A percentile compares a stretch with the other conserved stretches of the same genome.
phyloP scores from a whole-genome alignment of 2,797 vertebrate genomes.

The Microhierax caerulescens region DNA sequence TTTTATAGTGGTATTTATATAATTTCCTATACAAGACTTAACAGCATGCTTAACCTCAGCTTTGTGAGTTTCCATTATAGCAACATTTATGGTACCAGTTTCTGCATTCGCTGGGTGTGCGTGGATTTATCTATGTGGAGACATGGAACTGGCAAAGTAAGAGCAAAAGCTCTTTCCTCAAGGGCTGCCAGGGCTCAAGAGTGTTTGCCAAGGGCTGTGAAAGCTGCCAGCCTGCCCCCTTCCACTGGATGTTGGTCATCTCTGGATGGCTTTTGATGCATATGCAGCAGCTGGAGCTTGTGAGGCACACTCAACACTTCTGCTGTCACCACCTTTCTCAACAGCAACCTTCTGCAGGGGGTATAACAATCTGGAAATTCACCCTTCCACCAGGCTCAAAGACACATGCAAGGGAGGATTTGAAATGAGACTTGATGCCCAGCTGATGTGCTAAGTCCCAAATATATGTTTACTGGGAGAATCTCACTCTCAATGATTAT shows the following conservation, averaged over 20 bases:
- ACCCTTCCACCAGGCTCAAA: background rate
- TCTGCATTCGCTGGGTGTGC: background rate
- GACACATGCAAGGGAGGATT: background rate
- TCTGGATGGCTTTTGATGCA: background rate
- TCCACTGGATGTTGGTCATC: fast-evolving
- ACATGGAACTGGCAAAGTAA: background rate
- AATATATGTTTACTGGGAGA: background rate
- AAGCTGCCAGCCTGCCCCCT: background rate
- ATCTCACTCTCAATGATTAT: background rate
- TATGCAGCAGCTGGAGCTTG: background rate
- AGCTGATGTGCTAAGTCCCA: background rate
- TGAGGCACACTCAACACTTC: background rate
- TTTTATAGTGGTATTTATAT: background rate
- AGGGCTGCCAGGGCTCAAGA: background rate
- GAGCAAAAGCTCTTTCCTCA: background rate
- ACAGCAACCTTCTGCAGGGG: background rate
- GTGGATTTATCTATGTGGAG: background rate
- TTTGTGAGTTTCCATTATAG: background rate
- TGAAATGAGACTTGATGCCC: background rate
- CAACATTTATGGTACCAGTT: background rate
- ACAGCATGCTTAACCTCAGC: background rate
- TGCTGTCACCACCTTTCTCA: background rate
- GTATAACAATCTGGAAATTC: background rate
- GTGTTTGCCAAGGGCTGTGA: background rate
- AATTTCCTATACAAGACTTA: background rate